These are phyloP conservation scores for Vanessa atalanta DNA, from an alignment of 1,140 invertebrate species.

Conservation along the genomic window DNA sequence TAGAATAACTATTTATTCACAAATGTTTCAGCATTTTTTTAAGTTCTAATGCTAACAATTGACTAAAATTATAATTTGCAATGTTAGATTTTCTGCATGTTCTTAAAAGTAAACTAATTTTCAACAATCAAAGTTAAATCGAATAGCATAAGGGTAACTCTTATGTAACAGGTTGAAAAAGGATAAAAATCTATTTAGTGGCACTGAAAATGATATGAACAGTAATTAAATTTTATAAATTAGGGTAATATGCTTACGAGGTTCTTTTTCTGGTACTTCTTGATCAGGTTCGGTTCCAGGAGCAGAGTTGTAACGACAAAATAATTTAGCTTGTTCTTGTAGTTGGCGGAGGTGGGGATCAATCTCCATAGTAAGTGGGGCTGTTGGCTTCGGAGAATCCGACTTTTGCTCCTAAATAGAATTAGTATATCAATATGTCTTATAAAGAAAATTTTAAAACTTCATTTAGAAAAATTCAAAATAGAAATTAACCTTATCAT, in stretches of 20 bases:
- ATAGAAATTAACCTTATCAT: conserved; percentile 13
- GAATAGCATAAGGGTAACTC: too few species aligned
- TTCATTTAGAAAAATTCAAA: background rate
- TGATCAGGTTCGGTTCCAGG: conserved; percentile 55
- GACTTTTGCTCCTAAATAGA: conserved; percentile 65
- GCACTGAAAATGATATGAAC: too few species aligned
- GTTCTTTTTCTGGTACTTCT: conserved; percentile 66
- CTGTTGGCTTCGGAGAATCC: conserved; percentile 72
- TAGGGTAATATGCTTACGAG: conserved; percentile 45
- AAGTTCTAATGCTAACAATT: too few species aligned
- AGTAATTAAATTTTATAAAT: too few species aligned
- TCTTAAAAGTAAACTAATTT: too few species aligned
- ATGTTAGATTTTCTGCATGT: too few species aligned
- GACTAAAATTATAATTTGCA: too few species aligned
- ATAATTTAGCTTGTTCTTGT: conserved; percentile 77
- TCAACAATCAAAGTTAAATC: too few species aligned
- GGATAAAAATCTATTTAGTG: too few species aligned
- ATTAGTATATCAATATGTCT: background rate
- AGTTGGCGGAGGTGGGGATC: conserved; percentile 73
- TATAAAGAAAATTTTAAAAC: background rate
- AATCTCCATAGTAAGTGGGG: conserved; percentile 78
- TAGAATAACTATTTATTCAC: too few species aligned
- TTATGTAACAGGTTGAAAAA: too few species aligned
- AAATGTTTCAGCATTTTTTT: too few species aligned
- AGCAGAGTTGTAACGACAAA: conserved; percentile 70